Conservation (phyloP, 2,113 vertebrate species). For the Ictidomys tridecemlineatus region DNA sequence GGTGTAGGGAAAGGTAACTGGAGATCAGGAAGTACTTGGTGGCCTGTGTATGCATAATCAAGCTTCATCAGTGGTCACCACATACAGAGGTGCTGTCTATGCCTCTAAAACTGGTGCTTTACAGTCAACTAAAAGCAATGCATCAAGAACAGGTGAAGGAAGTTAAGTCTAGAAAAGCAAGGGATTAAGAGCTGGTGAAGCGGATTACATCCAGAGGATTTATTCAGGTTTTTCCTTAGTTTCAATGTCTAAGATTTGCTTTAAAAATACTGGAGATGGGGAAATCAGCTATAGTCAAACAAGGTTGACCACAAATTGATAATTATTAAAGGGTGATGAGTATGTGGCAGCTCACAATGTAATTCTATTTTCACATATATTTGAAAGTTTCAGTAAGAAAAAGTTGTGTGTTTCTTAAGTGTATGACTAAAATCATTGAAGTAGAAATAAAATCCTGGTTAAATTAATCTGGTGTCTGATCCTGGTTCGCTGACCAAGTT, state of each 20-base stretch:
- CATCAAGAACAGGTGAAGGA: neutral
- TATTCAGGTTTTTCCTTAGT: neutral
- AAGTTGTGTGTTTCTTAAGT: neutral
- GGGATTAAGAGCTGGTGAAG: neutral
- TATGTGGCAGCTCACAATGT: neutral
- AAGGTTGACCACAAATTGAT: neutral
- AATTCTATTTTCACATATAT: neutral
- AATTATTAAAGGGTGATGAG: neutral
- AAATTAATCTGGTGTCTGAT: neutral
- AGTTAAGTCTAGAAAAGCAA: neutral
- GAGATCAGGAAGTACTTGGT: neutral
- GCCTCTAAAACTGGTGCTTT: neutral
- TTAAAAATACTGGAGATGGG: neutral
- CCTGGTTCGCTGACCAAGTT: neutral
- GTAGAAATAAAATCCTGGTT: neutral
- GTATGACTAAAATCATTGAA: neutral
- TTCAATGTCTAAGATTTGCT: neutral
- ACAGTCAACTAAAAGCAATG: neutral
- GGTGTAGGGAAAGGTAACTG: neutral
- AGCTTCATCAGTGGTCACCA: neutral
- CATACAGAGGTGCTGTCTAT: neutral
- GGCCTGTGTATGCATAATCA: neutral
- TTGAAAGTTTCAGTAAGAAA: slow-evolving; percentile 23
- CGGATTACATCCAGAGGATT: neutral
- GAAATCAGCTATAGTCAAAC: neutral